These are phyloP conservation scores for Podarcis muralis DNA, from an alignment of 2,113 vertebrate genomes.

Conservation along the genomic window DNA sequence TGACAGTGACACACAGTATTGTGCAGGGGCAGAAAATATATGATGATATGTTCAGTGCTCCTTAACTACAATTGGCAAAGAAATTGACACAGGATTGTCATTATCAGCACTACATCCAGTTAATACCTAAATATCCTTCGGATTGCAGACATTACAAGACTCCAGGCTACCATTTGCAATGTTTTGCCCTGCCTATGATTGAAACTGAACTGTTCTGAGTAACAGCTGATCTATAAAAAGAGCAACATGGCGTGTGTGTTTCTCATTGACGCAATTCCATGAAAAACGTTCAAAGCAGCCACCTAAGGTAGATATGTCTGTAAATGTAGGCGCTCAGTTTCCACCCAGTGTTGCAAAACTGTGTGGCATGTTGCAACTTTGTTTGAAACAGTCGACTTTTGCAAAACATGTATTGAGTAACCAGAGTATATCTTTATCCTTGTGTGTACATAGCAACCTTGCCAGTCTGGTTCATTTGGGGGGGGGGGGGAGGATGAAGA, in stretches of 20 bases:
- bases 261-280: constrained; percentile 12
- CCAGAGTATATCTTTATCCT: constrained; percentile 63
- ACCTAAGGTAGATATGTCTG: constrained; percentile 62
- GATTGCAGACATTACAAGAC: not conserved
- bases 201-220: constrained; percentile 44
- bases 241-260: constrained; percentile 51
- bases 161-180: constrained; percentile 6
- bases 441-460: constrained; percentile 63
- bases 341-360: constrained; percentile 74
- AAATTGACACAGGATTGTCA: not conserved
- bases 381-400: constrained; percentile 64
- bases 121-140: not conserved
- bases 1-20: not conserved
- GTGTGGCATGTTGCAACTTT: constrained; percentile 65
- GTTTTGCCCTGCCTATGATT: constrained; percentile 29
- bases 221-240: not conserved
- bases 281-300: constrained; percentile 54
- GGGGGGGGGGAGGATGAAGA: not conserved
- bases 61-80: not conserved
- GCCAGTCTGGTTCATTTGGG: constrained; percentile 53
- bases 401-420: constrained; percentile 76
- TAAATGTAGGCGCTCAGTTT: constrained; percentile 65
- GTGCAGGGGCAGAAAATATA: not conserved
- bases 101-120: not conserved
- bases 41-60: not conserved